phyloP scores from a whole-genome alignment of 2,888 invertebrate species.

The Dasysyrphus tricinctus region DNA sequence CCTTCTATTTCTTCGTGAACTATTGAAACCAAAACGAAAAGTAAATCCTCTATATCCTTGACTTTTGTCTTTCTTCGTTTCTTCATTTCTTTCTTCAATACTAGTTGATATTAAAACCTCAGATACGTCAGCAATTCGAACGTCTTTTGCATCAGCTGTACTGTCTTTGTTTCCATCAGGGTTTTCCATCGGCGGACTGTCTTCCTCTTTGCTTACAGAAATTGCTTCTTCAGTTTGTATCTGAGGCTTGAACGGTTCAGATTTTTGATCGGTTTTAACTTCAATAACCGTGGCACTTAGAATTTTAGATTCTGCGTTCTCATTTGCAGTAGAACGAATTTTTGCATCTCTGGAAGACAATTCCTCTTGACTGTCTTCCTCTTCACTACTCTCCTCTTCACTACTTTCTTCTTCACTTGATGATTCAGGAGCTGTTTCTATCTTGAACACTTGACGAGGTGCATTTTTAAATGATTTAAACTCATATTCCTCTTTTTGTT shows the following conservation, averaged over 20 bases:
- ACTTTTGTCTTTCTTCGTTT: constrained; percentile 6
- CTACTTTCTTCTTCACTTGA: constrained; percentile 41
- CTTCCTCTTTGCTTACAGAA: neutral
- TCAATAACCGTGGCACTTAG: neutral
- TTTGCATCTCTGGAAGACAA: neutral
- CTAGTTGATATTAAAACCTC: neutral
- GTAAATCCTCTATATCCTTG: constrained; percentile 27
- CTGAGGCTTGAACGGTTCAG: neutral
- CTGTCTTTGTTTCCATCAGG: neutral
- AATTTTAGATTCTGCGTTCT: neutral
- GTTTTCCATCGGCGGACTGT: neutral
- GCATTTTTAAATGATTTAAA: constrained; percentile 77
- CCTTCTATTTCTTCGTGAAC: constrained; percentile 49
- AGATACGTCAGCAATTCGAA: neutral
- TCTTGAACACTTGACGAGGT: constrained; percentile 77
- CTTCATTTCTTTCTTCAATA: constrained; percentile 5
- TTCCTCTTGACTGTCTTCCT: constrained; percentile 28
- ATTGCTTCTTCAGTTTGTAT: neutral
- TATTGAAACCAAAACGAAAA: constrained; percentile 55
- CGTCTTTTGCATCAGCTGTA: neutral
- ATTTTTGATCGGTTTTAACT: neutral
- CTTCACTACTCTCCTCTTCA: constrained; percentile 38
- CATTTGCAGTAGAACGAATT: neutral
- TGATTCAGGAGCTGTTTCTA: constrained; percentile 76
- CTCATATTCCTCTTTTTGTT: constrained; percentile 77